These are phyloP conservation scores for Adelognathus sp. DNA, from an alignment of 2,888 invertebrate genomes.

Conservation along the genomic window DNA sequence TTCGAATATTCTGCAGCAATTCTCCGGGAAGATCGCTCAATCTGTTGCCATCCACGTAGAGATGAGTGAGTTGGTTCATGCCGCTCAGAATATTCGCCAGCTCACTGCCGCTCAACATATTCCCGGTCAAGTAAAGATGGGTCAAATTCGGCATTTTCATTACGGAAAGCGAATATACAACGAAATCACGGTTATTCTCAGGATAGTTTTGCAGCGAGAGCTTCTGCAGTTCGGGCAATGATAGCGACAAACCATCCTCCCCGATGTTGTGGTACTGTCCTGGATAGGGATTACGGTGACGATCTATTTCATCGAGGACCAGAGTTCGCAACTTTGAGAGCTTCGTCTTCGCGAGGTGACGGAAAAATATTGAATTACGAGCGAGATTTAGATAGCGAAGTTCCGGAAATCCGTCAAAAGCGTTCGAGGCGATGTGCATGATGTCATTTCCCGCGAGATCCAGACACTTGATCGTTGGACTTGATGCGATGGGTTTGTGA, in stretches of 20 bases:
- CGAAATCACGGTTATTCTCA: not conserved
- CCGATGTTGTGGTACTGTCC: not conserved
- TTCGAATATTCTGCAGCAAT: not conserved
- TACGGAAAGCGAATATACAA: not conserved
- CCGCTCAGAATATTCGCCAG: not conserved
- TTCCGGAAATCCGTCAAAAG: no score
- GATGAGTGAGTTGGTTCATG: not conserved
- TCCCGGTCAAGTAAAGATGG: constrained; percentile 3
- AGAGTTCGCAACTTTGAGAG: constrained; percentile 1
- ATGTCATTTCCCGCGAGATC: no score
- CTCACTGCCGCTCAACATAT: not conserved
- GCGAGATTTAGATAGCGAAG: no score
- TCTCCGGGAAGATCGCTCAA: not conserved
- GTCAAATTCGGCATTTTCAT: constrained; percentile 16
- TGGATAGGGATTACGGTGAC: not conserved
- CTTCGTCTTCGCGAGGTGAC: not conserved
- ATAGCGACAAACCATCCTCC: not conserved
- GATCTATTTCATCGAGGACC: constrained; percentile 9
- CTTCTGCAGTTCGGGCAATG: constrained; percentile 11
- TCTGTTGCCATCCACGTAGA: not conserved
- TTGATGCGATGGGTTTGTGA: not conserved
- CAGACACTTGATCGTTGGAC: constrained; percentile 10
- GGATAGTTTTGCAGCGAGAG: constrained; percentile 2
- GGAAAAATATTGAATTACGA: not conserved
- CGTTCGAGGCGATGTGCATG: no score